Evolutionary conservation across 2,113 vertebrate genomes (phyloP).

Genomic region (Ranitomeya variabilis): DNA sequence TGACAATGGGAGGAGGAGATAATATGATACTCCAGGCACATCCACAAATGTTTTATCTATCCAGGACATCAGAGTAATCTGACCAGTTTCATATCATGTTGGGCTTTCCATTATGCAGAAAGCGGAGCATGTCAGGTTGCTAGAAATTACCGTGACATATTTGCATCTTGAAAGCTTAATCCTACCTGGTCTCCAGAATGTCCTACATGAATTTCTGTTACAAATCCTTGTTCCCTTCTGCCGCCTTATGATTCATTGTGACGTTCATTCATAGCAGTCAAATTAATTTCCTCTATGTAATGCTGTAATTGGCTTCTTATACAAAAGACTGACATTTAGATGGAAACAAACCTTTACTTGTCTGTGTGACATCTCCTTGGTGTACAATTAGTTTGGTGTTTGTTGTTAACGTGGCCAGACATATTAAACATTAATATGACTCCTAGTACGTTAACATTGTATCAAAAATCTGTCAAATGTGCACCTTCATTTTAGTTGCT

Average conservation of each 20-base stretch:
- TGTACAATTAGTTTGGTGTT: background rate
- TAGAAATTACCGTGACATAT: conserved; percentile 18
- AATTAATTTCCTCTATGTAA: background rate
- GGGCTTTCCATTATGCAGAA: conserved; percentile 4
- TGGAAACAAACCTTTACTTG: background rate
- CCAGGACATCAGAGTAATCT: conserved; percentile 38
- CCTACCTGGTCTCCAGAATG: conserved; percentile 7
- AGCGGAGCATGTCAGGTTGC: background rate
- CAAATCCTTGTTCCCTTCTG: conserved; percentile 14
- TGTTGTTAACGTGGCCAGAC: background rate
- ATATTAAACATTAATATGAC: background rate
- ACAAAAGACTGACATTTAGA: background rate
- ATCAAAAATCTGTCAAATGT: background rate
- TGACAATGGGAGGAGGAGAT: conserved; percentile 42
- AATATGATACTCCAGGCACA: conserved; percentile 32
- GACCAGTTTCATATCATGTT: conserved; percentile 38
- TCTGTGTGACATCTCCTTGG: background rate
- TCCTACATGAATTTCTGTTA: background rate
- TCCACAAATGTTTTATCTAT: conserved; percentile 46
- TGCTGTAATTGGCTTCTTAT: conserved; percentile 5
- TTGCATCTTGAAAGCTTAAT: conserved; percentile 18
- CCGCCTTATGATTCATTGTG: conserved; percentile 3
- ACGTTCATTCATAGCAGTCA: background rate
- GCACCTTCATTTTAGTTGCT: background rate
- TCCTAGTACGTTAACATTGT: background rate